A percentile compares a stretch with the other conserved stretches of the same genome.
phyloP scores from a whole-genome alignment of 2,888 invertebrate genomes.

The Silvanus unidentatus region DNA sequence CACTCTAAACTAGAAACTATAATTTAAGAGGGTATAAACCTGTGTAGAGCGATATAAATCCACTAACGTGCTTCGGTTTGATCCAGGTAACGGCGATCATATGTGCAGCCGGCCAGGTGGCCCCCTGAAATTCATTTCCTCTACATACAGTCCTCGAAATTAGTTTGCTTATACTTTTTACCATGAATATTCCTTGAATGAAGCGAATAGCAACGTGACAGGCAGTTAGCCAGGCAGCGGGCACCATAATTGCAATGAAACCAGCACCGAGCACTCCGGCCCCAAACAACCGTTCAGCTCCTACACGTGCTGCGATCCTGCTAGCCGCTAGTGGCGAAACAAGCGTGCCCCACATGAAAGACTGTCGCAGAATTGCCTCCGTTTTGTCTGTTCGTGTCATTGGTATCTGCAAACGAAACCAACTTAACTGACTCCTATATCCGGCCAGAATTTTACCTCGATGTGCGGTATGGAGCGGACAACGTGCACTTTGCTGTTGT shows the following conservation, averaged over 20 bases:
- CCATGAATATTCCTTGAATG: slow-evolving; percentile 53
- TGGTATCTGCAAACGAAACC: slow-evolving; percentile 42
- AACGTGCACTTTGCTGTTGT: slow-evolving; percentile 34
- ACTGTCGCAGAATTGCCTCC: slow-evolving; percentile 52
- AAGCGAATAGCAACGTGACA: slow-evolving; percentile 52
- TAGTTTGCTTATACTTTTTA: slow-evolving; percentile 28
- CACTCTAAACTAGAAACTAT: background rate
- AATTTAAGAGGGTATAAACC: slow-evolving; percentile 34
- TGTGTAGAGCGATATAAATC: slow-evolving; percentile 53
- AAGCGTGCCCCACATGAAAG: slow-evolving; percentile 54
- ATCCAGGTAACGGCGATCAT: slow-evolving; percentile 57
- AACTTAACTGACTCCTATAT: too few species aligned
- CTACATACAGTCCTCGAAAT: background rate
- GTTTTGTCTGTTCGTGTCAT: slow-evolving; percentile 52
- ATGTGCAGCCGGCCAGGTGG: slow-evolving; percentile 56
- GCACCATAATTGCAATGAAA: slow-evolving; percentile 50
- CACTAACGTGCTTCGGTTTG: slow-evolving; percentile 51
- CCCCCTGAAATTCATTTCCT: slow-evolving; percentile 43
- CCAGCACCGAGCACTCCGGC: slow-evolving; percentile 54
- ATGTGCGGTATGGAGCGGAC: slow-evolving; percentile 46
- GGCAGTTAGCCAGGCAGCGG: slow-evolving; percentile 54
- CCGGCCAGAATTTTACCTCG: slow-evolving; percentile 32
- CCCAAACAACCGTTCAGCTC: slow-evolving; percentile 52
- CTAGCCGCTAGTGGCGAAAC: slow-evolving; percentile 53
- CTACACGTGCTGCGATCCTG: slow-evolving; percentile 52